These are phyloP conservation scores for Brachionus sp. DNA, from an alignment of 1,140 invertebrate species.

Conservation along the genomic window DNA sequence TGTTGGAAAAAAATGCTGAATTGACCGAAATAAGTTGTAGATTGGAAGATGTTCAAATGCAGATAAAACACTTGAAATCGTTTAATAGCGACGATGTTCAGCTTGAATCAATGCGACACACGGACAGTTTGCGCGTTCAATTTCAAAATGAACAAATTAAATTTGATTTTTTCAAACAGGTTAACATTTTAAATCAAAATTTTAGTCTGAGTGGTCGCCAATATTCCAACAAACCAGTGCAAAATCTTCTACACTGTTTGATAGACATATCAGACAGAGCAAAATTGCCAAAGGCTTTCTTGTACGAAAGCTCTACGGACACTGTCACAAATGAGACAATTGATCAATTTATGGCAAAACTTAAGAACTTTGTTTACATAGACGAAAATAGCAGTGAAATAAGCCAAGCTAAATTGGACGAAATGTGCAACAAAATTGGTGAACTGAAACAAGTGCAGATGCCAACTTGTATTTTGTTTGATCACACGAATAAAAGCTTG, in stretches of 20 bases:
- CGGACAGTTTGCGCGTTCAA: background rate
- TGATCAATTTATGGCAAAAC: background rate
- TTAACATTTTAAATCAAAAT: background rate
- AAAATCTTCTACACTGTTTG: background rate
- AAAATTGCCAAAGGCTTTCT: background rate
- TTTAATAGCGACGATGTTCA: background rate
- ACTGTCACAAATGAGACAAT: background rate
- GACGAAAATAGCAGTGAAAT: background rate
- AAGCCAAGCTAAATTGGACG: background rate
- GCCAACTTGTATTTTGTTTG: background rate
- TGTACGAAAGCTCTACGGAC: background rate
- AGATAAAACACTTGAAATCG: background rate
- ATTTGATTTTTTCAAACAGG: background rate
- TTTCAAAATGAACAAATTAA: background rate
- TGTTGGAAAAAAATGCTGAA: background rate
- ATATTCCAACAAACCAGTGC: background rate
- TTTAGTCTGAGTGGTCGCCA: background rate
- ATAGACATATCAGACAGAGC: background rate
- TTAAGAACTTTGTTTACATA: conserved; percentile 1
- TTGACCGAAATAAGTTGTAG: background rate
- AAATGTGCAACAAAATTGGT: background rate
- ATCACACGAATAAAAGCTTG: background rate
- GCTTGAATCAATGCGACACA: background rate
- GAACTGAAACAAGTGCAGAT: background rate
- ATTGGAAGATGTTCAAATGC: background rate